Base-by-base conservation (phyloP, 2,797 vertebrate genomes). In the Dromococcyx pavoninus region DNA sequence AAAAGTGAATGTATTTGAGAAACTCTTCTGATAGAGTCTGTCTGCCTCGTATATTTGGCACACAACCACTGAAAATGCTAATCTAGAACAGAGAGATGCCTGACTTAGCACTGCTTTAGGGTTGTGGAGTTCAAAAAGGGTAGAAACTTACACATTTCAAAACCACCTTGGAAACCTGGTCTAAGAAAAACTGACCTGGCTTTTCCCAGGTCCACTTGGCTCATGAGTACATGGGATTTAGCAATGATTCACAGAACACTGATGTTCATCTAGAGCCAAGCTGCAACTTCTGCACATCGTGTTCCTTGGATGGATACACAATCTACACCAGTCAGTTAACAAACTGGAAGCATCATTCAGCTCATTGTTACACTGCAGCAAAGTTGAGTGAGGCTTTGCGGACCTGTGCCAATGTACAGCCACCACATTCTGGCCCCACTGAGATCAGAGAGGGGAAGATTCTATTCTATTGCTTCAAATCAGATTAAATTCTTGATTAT, bases 281-380 rank as follows among this genome's bases (percentile, higher is more conserved):
- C 65, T 92, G 84, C 2, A 7, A 71, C 84, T 95, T 86, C 64
- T 94, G 95, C 91, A 96, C 96, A 95, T 86, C 80, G 81, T 95
- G 96, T 95, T 95, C 95, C 72, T 43, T 91, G 94, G 90, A 94
- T 73, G 74, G 58, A 92, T 71, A 82, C 90, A 91, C 6, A 1
- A 57, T 67, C 81, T 73, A 57, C 65, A 13, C 64, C 80, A 92
- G 80, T 67, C 88, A 82, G 67, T 95, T 94, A 91, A 65, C 93
- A 95, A 97, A 87, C 84, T 94, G 86, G 94, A 95, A 95, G 94
- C 81, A 93, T 92, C 77, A 58, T 82, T 95, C 60, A n/a, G 56
- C 51, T 91, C 27, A 0, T 62, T 81, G 60, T 93, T 71, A 39
- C 76, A 13, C 32, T 54, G 17, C 64, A 91, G 60, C 48, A 70